Evolutionary conservation across 2,113 vertebrate genomes (phyloP), one percentile per base, ranked within the genome.

Genomic region (Uropsilus gracilis): DNA sequence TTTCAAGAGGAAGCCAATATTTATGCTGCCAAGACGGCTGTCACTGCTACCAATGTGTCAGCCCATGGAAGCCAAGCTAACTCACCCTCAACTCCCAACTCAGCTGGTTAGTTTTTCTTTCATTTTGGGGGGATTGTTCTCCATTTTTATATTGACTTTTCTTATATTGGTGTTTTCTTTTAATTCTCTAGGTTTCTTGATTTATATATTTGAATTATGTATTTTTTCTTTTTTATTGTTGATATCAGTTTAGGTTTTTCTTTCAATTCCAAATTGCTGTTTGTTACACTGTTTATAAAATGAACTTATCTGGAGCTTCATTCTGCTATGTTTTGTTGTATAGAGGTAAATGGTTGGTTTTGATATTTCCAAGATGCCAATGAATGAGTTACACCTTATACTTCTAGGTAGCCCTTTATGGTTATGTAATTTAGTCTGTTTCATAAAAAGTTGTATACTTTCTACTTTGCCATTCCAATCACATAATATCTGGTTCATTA

Each of bases 1-100:
- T 99, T 99, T 98, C 99, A 99, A 98, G 99, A 99, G 98, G 99
- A 99, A 99, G 99, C 99, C 98, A 99, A 99, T 99, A 99, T 99
- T 99, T 99, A 99, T 98, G 99, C 99, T 98, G 99, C 99, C 98
- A 99, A 99, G 99, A 99, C 99, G 86, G 99, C 99, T 97, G 99
- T 99, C 97, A 99, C 98, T 93, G 99, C 99, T 94, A 99, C 99
- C 98, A 99, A 99, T 97, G 99, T 99, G 97, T 99, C 99, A 98
- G 99, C 99, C 98, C 99, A 99, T 95, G 99, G 99, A 98, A 99
- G 99, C 98, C 99, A 99, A 99, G 99, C 99, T 98, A 99, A 99
- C 98, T 99, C 99, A 97, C 99, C 99, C 98, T 99, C 99, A 98
- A 99, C 99, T 98, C 99, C 99, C 98, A 99, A 99, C 99, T 99